Evolutionary conservation across 2,113 vertebrate genomes (phyloP).

Genomic region (Eulacestoma nigropectus): DNA sequence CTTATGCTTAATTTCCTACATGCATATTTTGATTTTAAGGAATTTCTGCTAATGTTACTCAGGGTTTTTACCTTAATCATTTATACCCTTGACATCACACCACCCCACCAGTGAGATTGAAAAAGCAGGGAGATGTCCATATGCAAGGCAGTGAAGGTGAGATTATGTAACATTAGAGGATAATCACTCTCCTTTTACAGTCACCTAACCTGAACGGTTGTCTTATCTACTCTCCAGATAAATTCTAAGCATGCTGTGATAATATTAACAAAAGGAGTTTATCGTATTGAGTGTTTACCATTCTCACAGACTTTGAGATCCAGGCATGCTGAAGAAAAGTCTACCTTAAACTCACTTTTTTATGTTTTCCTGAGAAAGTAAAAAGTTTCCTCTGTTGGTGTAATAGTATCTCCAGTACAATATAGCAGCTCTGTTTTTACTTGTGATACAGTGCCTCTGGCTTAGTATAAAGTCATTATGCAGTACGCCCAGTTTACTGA

Average conservation of each 20-base stretch:
- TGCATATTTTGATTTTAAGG: neutral
- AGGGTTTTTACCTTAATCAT: neutral
- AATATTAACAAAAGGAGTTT: neutral
- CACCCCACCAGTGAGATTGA: no score
- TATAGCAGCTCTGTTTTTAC: neutral
- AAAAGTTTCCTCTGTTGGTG: neutral
- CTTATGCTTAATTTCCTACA: neutral
- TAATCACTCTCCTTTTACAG: neutral
- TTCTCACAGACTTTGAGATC: neutral
- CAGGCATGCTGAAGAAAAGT: neutral
- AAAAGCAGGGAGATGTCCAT: neutral
- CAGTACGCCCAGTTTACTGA: neutral
- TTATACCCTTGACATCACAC: neutral
- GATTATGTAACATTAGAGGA: neutral
- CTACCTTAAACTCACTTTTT: neutral
- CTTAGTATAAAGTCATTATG: neutral
- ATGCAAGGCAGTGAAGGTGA: neutral
- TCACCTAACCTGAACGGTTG: neutral
- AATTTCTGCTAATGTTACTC: neutral
- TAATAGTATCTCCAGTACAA: neutral
- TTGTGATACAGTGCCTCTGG: neutral
- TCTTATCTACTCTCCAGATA: neutral
- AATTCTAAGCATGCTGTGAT: neutral
- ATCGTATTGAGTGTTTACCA: rapidly evolving
- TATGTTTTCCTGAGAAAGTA: neutral